Evolutionary conservation across 2,113 vertebrate genomes (phyloP).

Genomic region (Heterochromis multidens): DNA sequence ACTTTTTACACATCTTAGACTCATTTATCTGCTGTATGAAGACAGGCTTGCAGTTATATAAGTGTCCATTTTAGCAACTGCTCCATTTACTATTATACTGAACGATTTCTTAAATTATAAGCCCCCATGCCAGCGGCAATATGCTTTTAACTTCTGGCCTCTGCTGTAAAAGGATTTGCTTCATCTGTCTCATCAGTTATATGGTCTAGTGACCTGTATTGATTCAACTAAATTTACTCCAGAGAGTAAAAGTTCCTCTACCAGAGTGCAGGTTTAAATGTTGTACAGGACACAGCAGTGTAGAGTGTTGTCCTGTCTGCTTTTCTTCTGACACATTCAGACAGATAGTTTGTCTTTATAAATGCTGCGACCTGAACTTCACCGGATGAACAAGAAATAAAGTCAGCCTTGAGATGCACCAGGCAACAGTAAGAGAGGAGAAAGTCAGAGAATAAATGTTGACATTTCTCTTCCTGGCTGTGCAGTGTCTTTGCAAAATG

Average conservation of each 20-base stretch:
- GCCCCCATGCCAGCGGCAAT: neutral
- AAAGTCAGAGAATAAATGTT: slow-evolving; percentile 22
- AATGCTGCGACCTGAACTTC: slow-evolving; percentile 6
- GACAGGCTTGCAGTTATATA: neutral
- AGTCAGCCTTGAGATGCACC: slow-evolving; percentile 1
- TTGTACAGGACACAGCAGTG: neutral
- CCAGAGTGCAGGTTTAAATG: neutral
- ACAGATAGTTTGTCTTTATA: neutral
- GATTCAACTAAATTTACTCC: slow-evolving; percentile 18
- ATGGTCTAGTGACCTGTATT: neutral
- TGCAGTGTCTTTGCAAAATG: slow-evolving; percentile 3
- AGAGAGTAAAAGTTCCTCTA: neutral
- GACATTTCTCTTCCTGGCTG: slow-evolving; percentile 19
- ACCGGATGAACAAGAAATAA: slow-evolving; percentile 2
- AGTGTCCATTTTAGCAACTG: neutral
- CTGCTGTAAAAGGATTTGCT: slow-evolving; percentile 17
- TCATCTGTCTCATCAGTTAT: neutral
- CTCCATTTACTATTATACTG: neutral
- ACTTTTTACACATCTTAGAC: neutral
- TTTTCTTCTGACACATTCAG: neutral
- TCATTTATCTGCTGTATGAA: neutral
- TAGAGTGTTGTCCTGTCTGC: neutral
- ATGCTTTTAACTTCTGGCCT: slow-evolving; percentile 29
- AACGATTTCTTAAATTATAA: neutral
- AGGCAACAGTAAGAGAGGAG: neutral